Evolutionary conservation across 2,113 vertebrate genomes (phyloP), one percentile per base, ranked within the genome.

Genomic region (Nibea coibor): DNA sequence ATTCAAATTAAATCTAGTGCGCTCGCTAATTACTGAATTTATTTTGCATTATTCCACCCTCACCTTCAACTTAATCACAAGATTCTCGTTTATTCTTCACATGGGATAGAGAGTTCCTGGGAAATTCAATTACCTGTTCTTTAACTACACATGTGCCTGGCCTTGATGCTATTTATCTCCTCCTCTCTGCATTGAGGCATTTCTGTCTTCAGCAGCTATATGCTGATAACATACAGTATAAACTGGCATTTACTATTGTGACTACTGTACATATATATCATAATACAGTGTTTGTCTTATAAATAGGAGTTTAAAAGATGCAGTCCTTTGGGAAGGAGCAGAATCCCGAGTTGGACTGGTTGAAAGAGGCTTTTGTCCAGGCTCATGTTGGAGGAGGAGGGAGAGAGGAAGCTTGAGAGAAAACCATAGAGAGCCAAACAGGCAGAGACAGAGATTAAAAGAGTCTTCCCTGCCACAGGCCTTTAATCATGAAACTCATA

Each of bases 1-100:
- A 61, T 74, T 85, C 51, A 79, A 85, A 90, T 88, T 39, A 85
- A 87, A 86, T 83, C 69, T 80, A 90, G 90, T 72, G 61, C 35
- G 20, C 74, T 66, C 24, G 53, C 74, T 91, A 89, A 90, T 91
- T 93, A 81, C 28, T 63, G 75, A 84, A 81, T 80, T 77, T 80
- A 85, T 90, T 92, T 84, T 81, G 56, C 24, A 69, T 88, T 85
- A 31, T 70, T 80, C 59, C 76, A 70, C 72, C 61, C 31, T 86
- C 77, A 90, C 85, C 85, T 91, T 84, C 75, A 82, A 76, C 71
- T 84, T 90, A 90, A 93, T 92, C 83, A 82, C 86, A 81, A 62
- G 54, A 76, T 82, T 67, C 64, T 72, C n/a, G 73, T 87, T 83
- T 72, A 53, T 59, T 78, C 67, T 77, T 81, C 77, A 24, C 50